Percentiles rank a stretch among this genome's conserved stretches.
These are phyloP conservation scores for Struthio camelus DNA, from an alignment of 2,113 vertebrate species.

Conservation along the genomic window DNA sequence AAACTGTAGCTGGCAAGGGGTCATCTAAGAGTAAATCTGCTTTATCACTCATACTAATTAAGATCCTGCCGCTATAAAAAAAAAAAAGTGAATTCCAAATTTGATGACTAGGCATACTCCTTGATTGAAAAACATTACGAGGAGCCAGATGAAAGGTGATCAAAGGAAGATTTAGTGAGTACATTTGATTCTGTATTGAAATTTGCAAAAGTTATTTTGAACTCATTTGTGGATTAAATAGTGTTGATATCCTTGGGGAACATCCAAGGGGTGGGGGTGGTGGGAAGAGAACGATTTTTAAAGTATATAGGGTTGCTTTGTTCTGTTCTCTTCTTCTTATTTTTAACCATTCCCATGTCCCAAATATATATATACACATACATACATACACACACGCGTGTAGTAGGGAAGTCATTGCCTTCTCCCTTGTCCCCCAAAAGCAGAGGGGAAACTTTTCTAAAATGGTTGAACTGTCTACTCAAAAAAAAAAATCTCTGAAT, in stretches of 20 bases:
- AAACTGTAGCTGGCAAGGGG: neutral
- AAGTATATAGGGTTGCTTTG: neutral
- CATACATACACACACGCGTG: no score
- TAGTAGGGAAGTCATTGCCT: neutral
- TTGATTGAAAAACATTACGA: neutral
- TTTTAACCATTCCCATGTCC: neutral
- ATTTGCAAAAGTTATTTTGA: neutral
- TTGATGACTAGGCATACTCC: neutral
- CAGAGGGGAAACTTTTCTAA: neutral
- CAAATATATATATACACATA: no score
- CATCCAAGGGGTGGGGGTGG: neutral
- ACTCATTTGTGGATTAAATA: neutral
- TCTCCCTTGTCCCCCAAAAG: no score
- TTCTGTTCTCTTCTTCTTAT: neutral
- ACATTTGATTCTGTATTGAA: neutral
- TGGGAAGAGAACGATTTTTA: neutral
- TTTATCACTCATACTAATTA: neutral
- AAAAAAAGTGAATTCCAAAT: neutral
- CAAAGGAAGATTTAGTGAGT: neutral
- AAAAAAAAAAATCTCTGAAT: neutral
- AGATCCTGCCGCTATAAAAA: neutral
- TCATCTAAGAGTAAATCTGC: neutral
- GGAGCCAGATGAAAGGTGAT: neutral
- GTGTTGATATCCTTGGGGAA: neutral
- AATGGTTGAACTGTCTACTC: neutral